Percentiles rank a stretch among this genome's conserved stretches.
Conservation (phyloP, 2,888 invertebrate species). For the Tenthredo scrophulariae region DNA sequence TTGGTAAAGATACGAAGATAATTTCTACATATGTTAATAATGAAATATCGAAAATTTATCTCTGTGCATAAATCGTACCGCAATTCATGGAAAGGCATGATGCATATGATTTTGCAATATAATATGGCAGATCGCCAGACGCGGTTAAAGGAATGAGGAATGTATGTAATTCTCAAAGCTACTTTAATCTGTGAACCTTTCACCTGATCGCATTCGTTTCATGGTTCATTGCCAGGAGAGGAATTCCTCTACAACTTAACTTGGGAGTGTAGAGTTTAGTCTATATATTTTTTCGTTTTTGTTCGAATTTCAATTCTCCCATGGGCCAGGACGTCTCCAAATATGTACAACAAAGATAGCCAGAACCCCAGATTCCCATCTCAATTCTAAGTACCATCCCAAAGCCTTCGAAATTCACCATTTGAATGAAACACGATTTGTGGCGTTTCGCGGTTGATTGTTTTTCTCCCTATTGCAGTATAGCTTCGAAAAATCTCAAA, state of each 20-base stretch:
- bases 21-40: too few relatives aligned
- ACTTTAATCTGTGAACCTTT: slow-evolving; percentile 39
- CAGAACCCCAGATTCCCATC: too few relatives aligned
- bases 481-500: too few relatives aligned
- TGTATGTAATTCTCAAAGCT: slow-evolving; percentile 14
- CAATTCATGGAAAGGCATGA: neutral
- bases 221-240: slow-evolving; percentile 34
- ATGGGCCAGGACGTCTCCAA: too few relatives aligned
- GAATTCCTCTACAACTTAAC: slow-evolving; percentile 18
- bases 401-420: too few relatives aligned
- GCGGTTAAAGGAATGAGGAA: neutral
- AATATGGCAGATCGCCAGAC: neutral
- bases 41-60: neutral
- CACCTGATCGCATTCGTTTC: slow-evolving; percentile 46
- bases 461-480: too few relatives aligned
- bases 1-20: too few relatives aligned
- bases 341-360: too few relatives aligned
- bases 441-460: too few relatives aligned
- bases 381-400: too few relatives aligned
- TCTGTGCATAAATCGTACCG: neutral
- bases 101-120: neutral
- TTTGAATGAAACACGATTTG: too few relatives aligned
- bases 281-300: neutral
- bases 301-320: too few relatives aligned
- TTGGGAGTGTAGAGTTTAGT: slow-evolving; percentile 1